Conservation (phyloP, 2,888 invertebrate species). For the Thymelicus sylvestris region DNA sequence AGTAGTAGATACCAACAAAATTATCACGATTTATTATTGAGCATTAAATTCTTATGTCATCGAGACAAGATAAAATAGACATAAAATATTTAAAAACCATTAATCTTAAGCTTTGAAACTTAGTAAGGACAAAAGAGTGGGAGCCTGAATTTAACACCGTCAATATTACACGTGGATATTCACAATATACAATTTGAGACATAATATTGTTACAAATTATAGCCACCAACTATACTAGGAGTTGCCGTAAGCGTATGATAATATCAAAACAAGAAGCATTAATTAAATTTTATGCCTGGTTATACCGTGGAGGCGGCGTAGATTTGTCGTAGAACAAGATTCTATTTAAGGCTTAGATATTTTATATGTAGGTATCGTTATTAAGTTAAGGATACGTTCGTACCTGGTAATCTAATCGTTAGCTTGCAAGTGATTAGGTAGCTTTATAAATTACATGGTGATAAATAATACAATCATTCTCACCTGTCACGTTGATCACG, state of each 20-base stretch:
- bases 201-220: constrained; percentile 33
- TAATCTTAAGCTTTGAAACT: constrained; percentile 18
- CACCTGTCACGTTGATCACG: constrained; percentile 81
- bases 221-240: constrained; percentile 12
- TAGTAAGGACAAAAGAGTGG: constrained; percentile 29
- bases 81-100: constrained; percentile 12
- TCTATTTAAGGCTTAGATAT: constrained; percentile 67
- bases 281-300: constrained; percentile 66
- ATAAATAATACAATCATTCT: constrained; percentile 45
- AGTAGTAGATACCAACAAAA: not conserved
- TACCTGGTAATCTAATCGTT: constrained; percentile 19
- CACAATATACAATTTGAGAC: constrained; percentile 14
- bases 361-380: constrained; percentile 43
- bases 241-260: constrained; percentile 64
- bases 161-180: constrained; percentile 9
- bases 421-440: not conserved
- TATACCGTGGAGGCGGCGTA: constrained; percentile 63
- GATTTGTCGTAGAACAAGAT: constrained; percentile 66
- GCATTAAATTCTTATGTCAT: not conserved
- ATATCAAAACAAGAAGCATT: constrained; percentile 63
- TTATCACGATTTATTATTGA: not conserved
- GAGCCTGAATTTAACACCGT: constrained; percentile 21
- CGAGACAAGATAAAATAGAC: not conserved
- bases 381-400: constrained; percentile 40
- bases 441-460: constrained; percentile 1